Conservation (phyloP, 2,113 vertebrate genomes). For the Sander lucioperca region DNA sequence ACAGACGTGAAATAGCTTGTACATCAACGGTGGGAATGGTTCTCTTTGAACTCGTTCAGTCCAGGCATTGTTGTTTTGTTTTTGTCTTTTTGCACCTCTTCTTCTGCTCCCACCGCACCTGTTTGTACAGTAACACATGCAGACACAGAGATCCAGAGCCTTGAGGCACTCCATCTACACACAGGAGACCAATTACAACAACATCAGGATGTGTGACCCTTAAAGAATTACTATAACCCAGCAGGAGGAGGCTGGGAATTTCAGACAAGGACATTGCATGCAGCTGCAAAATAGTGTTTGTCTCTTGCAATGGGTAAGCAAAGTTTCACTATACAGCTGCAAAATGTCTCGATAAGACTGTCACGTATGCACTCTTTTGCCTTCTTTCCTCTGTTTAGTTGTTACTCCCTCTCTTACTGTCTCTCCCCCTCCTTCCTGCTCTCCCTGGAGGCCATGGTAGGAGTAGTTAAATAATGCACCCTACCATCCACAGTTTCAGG, state of each 20-base stretch:
- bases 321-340: conserved; percentile 26
- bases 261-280: conserved; percentile 30
- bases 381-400: conserved; percentile 23
- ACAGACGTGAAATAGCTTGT: conserved; percentile 66
- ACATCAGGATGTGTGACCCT: conserved; percentile 66
- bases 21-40: conserved; percentile 71
- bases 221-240: conserved; percentile 59
- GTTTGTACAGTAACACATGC: conserved; percentile 58
- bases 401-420: conserved; percentile 1
- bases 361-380: not conserved
- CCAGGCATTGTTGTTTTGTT: conserved; percentile 58
- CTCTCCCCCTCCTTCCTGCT: conserved; percentile 12
- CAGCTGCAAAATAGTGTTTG: conserved; percentile 25
- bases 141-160: conserved; percentile 57
- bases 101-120: conserved; percentile 58
- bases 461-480: conserved; percentile 71
- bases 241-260: not conserved
- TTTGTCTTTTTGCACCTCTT: conserved; percentile 6
- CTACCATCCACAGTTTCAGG: conserved; percentile 63
- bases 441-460: conserved; percentile 35
- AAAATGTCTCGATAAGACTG: conserved; percentile 18
- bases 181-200: conserved; percentile 79
- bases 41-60: conserved; percentile 61
- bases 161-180: conserved; percentile 65
- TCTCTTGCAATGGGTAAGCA: conserved; percentile 13